Conservation (phyloP, 2,797 vertebrate species). For the Coregonus sp. region DNA sequence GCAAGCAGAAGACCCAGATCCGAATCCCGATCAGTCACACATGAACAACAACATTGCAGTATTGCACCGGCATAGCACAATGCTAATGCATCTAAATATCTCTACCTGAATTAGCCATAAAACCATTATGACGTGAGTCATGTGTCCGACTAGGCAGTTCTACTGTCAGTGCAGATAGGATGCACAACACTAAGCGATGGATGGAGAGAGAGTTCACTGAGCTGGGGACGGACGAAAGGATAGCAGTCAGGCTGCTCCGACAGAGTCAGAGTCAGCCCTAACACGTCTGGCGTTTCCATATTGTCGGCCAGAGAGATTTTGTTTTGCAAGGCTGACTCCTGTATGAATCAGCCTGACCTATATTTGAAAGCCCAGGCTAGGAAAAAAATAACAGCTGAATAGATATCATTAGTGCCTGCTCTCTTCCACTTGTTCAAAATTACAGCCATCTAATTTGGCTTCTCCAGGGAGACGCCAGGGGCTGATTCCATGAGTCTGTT, state of each 20-base stretch:
- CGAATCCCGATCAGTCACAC: neutral
- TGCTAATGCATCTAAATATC: slow-evolving; percentile 52
- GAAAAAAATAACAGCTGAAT: slow-evolving; percentile 42
- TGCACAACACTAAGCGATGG: slow-evolving; percentile 44
- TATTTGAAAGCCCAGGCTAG: slow-evolving; percentile 47
- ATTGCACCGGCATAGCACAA: slow-evolving; percentile 32
- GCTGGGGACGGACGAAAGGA: slow-evolving; percentile 52
- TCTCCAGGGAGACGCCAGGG: neutral
- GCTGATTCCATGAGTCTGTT: slow-evolving; percentile 1
- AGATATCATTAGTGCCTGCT: slow-evolving; percentile 52
- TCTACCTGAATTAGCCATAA: slow-evolving; percentile 63
- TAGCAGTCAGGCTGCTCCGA: neutral
- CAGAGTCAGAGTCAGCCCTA: slow-evolving; percentile 46
- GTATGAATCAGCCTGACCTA: slow-evolving; percentile 64
- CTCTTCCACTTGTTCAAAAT: slow-evolving; percentile 48
- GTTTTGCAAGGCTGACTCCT: slow-evolving; percentile 51
- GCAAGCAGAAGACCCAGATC: neutral
- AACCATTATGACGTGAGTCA: slow-evolving; percentile 57
- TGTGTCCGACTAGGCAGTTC: slow-evolving; percentile 56
- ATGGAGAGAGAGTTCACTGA: slow-evolving; percentile 53
- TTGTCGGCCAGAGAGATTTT: slow-evolving; percentile 35
- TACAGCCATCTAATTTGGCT: slow-evolving; percentile 41
- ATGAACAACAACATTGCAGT: slow-evolving; percentile 27
- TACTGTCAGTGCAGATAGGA: slow-evolving; percentile 58
- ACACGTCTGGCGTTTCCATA: slow-evolving; percentile 42